Evolutionary conservation across 2,113 vertebrate genomes (phyloP), one percentile per base, ranked within the genome.

Genomic region (Phodopus roborovskii): DNA sequence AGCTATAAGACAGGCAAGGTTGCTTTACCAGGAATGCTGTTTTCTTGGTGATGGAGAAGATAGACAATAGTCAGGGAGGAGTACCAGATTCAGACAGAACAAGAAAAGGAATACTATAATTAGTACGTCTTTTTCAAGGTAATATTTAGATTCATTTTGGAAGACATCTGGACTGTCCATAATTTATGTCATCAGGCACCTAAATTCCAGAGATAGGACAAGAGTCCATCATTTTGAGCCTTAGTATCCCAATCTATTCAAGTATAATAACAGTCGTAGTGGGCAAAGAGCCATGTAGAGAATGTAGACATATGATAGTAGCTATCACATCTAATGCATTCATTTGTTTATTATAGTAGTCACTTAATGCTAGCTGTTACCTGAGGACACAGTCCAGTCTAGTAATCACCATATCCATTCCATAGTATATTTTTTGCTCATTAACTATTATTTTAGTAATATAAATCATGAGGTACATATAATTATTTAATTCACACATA

Each of bases 91-190:
- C 64, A 70, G 83, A 19, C 58, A 26, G 53, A 74, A 71, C 19
- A 93, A 64, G n/a, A n/a, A 48, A 88, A 42, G 53, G 66, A 45
- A 4, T 36, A 24, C 66, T 88, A 74, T 66, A 7, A 81, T 94
- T 60, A 62, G 50, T 50, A 0, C 3, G 13, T 17, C n/a, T 36
- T 78, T 87, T 95, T 60, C 1, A 53, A 62, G 16, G 77, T 84
- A 64, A 20, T 56, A 82, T 66, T 86, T 30, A 90, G 30, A 24
- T 79, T 48, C 45, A 19, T 83, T 96, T 97, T 94, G 62, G 85
- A 87, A 86, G 17, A 91, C 36, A 81, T 60, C 48, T 20, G 75
- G 66, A 62, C 11, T 42, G 28, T 84, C 3, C 48, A 70, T 75
- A 92, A 87, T 39, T 50, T 68, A 84, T 83, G 24, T 73, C 56